phyloP scores from a whole-genome alignment of 2,113 vertebrate genomes.

The Solea solea region DNA sequence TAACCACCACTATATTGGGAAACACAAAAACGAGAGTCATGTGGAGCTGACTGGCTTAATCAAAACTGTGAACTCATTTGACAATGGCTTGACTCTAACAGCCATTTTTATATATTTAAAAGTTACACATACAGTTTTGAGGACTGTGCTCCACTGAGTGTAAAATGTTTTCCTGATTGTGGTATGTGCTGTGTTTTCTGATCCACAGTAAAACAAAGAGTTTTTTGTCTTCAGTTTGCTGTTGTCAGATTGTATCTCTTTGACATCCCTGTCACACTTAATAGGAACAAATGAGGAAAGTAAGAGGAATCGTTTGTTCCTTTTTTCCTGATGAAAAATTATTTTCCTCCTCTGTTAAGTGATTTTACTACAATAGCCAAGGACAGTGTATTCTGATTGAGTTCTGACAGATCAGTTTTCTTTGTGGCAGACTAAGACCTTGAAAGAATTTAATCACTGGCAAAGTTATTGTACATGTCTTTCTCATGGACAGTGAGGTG shows the following conservation, averaged over 20 bases:
- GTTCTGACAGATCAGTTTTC: conserved; percentile 23
- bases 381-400: conserved; percentile 12
- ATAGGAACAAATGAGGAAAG: neutral
- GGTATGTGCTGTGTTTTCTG: neutral
- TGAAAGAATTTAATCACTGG: conserved; percentile 24
- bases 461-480: conserved; percentile 32
- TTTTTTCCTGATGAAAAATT: conserved; percentile 8
- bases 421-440: conserved; percentile 16
- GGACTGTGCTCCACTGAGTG: no score
- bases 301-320: conserved; percentile 18
- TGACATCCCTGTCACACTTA: neutral
- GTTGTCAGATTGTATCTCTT: conserved; percentile 1
- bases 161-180: no score
- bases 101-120: no score
- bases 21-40: no score
- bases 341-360: conserved; percentile 7
- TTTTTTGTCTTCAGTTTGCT: neutral
- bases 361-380: conserved; percentile 34
- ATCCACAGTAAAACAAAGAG: neutral
- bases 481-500: conserved; percentile 12
- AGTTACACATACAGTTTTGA: no score
- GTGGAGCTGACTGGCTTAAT: no score
- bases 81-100: no score
- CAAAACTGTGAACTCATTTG: no score
- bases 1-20: no score